Percentiles rank a stretch among this genome's conserved stretches.
These are phyloP conservation scores for Brienomyrus brachyistius DNA, from an alignment of 2,113 vertebrate genomes.

Conservation along the genomic window DNA sequence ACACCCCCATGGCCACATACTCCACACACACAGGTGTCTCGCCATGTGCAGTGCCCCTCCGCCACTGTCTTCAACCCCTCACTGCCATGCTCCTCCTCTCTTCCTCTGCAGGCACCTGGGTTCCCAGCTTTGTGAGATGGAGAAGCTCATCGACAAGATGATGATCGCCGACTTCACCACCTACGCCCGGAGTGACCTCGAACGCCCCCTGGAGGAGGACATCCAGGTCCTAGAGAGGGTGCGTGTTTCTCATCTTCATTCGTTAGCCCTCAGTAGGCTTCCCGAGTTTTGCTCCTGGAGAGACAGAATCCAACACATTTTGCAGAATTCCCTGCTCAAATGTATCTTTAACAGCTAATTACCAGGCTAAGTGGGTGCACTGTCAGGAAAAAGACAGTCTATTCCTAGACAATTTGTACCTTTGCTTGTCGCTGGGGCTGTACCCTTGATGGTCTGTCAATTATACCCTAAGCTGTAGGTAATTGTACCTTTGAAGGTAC, in stretches of 20 bases:
- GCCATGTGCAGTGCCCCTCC: neutral
- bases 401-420: too few relatives aligned
- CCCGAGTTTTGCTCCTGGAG: neutral
- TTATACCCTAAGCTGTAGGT: too few relatives aligned
- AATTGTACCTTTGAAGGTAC: too few relatives aligned
- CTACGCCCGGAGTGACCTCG: slow-evolving; percentile 82
- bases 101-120: slow-evolving; percentile 79
- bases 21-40: too few relatives aligned
- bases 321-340: neutral
- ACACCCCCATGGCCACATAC: neutral
- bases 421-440: too few relatives aligned
- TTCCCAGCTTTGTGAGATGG: slow-evolving; percentile 97
- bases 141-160: slow-evolving; percentile 99
- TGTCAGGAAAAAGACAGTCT: too few relatives aligned
- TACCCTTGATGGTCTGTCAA: too few relatives aligned
- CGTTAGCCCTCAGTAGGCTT: neutral
- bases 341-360: neutral
- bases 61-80: neutral
- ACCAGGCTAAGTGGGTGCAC: neutral
- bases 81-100: neutral
- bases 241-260: slow-evolving; percentile 21
- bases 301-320: neutral
- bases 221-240: slow-evolving; percentile 90
- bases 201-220: slow-evolving; percentile 81
- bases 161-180: slow-evolving; percentile 96